Percentiles rank a stretch among this genome's conserved stretches.
Evolutionary conservation across 2,797 vertebrate species (phyloP).

Genomic region (Pangasius larnaudii): DNA sequence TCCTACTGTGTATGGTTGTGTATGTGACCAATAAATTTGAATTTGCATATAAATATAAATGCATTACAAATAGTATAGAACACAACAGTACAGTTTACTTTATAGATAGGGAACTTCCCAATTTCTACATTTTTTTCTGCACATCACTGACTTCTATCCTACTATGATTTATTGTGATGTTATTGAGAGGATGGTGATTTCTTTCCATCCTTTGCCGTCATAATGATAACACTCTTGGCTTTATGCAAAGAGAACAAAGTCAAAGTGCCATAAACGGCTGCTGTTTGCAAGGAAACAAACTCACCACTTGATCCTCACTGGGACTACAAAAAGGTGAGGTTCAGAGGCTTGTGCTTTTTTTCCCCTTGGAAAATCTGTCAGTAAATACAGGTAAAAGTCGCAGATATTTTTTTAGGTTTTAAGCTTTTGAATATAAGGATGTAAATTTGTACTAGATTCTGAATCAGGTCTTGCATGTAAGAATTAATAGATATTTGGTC

Average conservation of each 20-base stretch:
- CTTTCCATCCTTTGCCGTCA: constrained; percentile 5
- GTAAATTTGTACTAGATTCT: not conserved
- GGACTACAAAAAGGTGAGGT: not conserved
- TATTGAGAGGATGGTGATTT: not conserved
- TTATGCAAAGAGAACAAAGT: constrained; percentile 74
- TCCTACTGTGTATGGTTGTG: too few species aligned
- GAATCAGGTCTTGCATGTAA: not conserved
- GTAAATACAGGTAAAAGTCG: constrained; percentile 39
- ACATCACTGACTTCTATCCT: not conserved
- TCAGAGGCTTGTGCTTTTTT: not conserved
- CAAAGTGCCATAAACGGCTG: constrained; percentile 74
- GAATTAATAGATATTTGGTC: not conserved
- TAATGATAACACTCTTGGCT: constrained; percentile 51
- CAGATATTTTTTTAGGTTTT: not conserved
- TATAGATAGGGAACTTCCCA: not conserved
- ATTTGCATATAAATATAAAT: not conserved
- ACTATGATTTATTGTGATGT: not conserved
- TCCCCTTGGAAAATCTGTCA: constrained; percentile 12
- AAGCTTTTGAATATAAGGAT: not conserved
- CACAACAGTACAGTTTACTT: not conserved
- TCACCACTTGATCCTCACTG: constrained; percentile 21
- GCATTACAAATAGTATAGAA: not conserved
- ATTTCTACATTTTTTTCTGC: not conserved
- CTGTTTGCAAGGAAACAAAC: constrained; percentile 46
- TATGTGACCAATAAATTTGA: too few species aligned